Base-by-base conservation (phyloP, 92 coral and sea anemone species). In the Pocillopora grandis region DNA sequence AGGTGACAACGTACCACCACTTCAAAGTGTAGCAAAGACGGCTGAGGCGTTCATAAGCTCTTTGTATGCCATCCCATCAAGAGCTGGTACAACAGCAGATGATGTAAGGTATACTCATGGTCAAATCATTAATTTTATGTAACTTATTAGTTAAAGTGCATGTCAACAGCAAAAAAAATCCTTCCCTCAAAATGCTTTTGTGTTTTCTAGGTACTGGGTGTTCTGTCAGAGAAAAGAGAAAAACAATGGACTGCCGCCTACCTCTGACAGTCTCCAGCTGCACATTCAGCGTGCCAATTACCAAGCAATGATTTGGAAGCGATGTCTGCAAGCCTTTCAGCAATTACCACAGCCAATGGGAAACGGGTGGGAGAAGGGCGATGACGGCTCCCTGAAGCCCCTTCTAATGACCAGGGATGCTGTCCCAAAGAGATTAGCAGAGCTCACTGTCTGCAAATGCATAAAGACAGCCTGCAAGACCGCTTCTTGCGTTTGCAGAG, bases 381-480 rank as follows among this genome's bases (percentile, higher is more conserved):
- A 73, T 61, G 80, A 84, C 70, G 27, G 27, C 27, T 56, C 65
- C 73, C 75, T 90, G 49, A 37, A 59, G 67, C 90, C 93, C 62
- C 79, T 86, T 60, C 84, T 78, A 23, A 83, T 87, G 89, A 87
- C 89, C 42, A 90, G 70, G 67, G 79, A 84, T 66, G 82, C 81
- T 31, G 90, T 89, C 31, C 93, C 93, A 83, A 71, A 77, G 75
- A 71, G 88, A 61, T 62, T 90, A 56, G 75, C 78, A 63, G 91
- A 88, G 77, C 81, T 87, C 79, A 87, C 89, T 69, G 85, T 88
- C n/a, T 90, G 94, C 76, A 66, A 82, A 76, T 90, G 90, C 91
- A 80, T 76, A 75, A 91, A 80, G 75, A 88, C 91, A 49, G 59
- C 83, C 73, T 85, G 91, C 70, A 74, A 59, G 58, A 65, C 65